phyloP scores from a whole-genome alignment of 2,888 invertebrate genomes.

The Bibio marci region DNA sequence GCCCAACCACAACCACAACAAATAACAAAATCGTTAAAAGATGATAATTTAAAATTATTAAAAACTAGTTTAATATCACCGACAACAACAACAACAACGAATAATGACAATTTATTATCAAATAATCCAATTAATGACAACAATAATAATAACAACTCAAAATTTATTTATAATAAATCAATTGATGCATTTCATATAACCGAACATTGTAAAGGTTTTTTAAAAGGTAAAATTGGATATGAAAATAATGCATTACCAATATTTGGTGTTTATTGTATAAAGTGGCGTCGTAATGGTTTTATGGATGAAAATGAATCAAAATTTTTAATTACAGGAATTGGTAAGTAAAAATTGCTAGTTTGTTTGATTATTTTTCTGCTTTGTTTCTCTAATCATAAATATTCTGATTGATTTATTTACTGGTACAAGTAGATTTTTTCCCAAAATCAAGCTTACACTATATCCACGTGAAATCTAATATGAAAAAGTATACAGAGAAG shows the following conservation, averaged over 20 bases:
- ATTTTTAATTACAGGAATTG: constrained; percentile 23
- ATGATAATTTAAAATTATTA: not conserved
- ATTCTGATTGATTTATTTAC: no score
- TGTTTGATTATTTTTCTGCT: no score
- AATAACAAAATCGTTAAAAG: constrained; percentile 11
- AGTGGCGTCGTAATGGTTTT: constrained; percentile 23
- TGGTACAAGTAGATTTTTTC: no score
- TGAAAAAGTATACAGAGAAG: no score
- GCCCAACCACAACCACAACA: no score
- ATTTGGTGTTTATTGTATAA: constrained; percentile 27
- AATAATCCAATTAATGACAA: not conserved
- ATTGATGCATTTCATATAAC: constrained; percentile 26
- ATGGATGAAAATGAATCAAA: constrained; percentile 28
- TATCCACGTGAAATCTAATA: no score
- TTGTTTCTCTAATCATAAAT: no score
- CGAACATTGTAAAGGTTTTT: constrained; percentile 25
- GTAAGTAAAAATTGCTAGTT: constrained; percentile 1
- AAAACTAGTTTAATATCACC: not conserved
- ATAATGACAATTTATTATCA: constrained; percentile 2
- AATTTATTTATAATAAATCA: constrained; percentile 22
- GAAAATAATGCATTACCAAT: constrained; percentile 8
- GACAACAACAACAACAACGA: constrained; percentile 9
- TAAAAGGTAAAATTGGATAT: constrained; percentile 15
- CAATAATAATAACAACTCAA: constrained; percentile 6
- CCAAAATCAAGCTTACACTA: no score